phyloP scores from a whole-genome alignment of 2,797 vertebrate species.

The Enteromius thamalakanensis region DNA sequence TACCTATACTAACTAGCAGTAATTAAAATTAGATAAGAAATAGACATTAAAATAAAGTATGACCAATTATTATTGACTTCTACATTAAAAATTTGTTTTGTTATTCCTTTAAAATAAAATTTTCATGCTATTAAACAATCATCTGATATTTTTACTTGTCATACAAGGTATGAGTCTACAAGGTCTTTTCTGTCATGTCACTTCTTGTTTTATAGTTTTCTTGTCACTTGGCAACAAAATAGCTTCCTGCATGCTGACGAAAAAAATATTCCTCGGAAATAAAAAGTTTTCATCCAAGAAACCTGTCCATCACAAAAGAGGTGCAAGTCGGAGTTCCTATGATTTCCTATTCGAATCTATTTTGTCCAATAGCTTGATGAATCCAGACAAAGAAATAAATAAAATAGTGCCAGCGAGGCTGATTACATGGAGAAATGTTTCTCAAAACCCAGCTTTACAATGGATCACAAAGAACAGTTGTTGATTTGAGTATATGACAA shows the following conservation, averaged over 20 bases:
- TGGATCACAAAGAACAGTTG: conserved; percentile 11
- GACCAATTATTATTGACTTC: neutral
- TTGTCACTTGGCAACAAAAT: neutral
- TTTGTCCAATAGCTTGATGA: neutral
- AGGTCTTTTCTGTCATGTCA: neutral
- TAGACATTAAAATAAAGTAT: too few relatives aligned
- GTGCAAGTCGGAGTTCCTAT: neutral
- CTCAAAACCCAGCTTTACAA: neutral
- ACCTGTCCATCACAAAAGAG: neutral
- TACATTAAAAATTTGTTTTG: neutral
- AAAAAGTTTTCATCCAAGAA: neutral
- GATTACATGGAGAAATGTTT: neutral
- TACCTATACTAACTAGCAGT: too few relatives aligned
- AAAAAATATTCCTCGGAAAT: neutral
- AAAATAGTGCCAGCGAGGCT: neutral
- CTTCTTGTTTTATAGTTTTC: neutral
- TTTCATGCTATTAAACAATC: too few relatives aligned
- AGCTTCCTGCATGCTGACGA: neutral
- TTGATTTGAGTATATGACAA: conserved; percentile 33
- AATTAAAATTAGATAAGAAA: too few relatives aligned
- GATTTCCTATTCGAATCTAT: neutral
- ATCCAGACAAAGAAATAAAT: neutral
- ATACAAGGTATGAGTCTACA: neutral
- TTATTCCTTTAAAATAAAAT: neutral
- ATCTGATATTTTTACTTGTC: neutral